Evolutionary conservation across 2,797 vertebrate species (phyloP).

Genomic region (Eulemur coronatus): DNA sequence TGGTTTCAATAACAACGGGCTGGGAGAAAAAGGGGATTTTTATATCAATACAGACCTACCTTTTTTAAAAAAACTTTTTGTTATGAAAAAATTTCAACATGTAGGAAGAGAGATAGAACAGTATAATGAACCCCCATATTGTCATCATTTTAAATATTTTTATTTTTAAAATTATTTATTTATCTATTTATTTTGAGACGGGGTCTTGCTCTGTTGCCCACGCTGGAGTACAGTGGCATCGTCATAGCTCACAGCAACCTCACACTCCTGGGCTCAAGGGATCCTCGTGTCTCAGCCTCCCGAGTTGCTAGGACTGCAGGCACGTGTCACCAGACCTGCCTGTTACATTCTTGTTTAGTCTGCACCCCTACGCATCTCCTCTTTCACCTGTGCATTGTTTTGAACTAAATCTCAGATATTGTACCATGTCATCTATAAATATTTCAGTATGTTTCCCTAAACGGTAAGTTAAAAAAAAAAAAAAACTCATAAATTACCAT

Average conservation of each 20-base stretch:
- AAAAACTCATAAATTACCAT: neutral
- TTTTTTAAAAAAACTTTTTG: neutral
- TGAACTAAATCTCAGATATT: neutral
- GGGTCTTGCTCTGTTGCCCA: no score
- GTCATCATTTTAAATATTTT: neutral
- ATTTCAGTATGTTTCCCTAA: neutral
- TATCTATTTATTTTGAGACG: no score
- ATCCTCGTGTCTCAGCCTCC: no score
- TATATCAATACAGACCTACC: neutral
- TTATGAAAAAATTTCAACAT: neutral
- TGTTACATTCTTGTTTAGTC: neutral
- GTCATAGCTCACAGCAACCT: no score
- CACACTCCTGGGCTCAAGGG: no score
- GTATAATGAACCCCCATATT: neutral
- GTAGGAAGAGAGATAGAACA: neutral
- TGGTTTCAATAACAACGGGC: no score
- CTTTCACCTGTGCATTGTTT: neutral
- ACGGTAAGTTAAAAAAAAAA: neutral
- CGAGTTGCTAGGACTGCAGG: no score
- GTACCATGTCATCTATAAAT: neutral
- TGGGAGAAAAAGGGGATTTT: neutral
- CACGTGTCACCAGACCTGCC: no score
- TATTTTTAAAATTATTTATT: no score
- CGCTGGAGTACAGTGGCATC: no score
- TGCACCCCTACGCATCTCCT: neutral